Base-by-base conservation (phyloP, 2,797 vertebrate genomes). In the Hydrocynus forskahlii region DNA sequence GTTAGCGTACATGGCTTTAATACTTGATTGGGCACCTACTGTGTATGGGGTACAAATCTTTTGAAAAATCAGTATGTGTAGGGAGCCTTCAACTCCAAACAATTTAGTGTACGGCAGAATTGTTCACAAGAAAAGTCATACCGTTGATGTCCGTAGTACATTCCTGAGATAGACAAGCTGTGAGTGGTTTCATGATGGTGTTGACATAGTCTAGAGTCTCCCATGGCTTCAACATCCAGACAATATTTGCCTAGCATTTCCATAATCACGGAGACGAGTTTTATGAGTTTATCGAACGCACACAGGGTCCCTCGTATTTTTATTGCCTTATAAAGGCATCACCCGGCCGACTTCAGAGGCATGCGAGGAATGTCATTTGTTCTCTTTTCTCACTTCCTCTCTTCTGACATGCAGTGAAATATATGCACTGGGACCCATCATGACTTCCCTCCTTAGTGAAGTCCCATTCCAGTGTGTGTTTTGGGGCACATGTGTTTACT, bases 251-350 rank as follows among this genome's bases (percentile, higher is more conserved):
- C 87, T 88, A 86, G 79, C 83, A 75, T 86, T 84, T 89, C 74
- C 78, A 62, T 87, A 81, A 67, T 69, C 60, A 86, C 45, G 59
- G 72, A 76, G 48, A 82, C 75, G 50, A 23, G 77, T 88, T 89
- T 80, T 73, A 81, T 67, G 81, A 83, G 85, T 79, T 79, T 52
- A 48, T 80, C 38, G 71, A 86, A 83, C 78, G 81, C 54, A 52
- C 69, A 75, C 59, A 72, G 71, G 83, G 82, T 87, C 87, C 88
- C 57, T 72, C 43, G 70, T 75, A 40, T 78, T 76, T 69, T 81
- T 60, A 71, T 91, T 92, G 91, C 93, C 92, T 91, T 92, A 91
- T 92, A 92, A 94, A 93, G 91, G 83, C 92, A 94, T 93, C 87
- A 88, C 89, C 91, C 82, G 75, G 87, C 87, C 87, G 86, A 91